Evolutionary conservation across 2,113 vertebrate species (phyloP).

Genomic region (Phoxinus phoxinus): DNA sequence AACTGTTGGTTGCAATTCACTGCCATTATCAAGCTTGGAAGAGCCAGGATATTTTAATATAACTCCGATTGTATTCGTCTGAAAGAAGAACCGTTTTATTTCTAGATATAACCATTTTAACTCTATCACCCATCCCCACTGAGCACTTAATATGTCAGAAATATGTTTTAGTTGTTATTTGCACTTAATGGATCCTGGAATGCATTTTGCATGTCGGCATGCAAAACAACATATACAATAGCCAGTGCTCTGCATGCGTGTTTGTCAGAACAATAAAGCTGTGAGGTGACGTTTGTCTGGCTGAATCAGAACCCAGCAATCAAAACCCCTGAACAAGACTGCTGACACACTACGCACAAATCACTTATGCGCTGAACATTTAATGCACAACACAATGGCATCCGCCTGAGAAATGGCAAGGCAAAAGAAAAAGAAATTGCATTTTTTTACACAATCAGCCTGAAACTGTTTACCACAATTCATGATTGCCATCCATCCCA

Average conservation of each 20-base stretch:
- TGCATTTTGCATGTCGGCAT: slow-evolving; percentile 4
- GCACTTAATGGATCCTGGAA: neutral
- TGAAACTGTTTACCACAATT: slow-evolving; percentile 13
- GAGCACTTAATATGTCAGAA: neutral
- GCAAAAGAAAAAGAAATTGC: neutral
- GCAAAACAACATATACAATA: neutral
- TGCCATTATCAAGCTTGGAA: no score
- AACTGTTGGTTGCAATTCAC: no score
- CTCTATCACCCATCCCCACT: neutral
- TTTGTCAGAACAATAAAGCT: slow-evolving; percentile 9
- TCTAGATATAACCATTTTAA: neutral
- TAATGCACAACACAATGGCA: neutral
- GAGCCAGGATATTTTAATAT: no score
- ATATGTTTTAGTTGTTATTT: neutral
- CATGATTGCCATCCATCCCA: slow-evolving; percentile 6
- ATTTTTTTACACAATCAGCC: neutral
- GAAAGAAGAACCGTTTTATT: neutral
- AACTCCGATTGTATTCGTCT: no score
- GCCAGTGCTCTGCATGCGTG: neutral
- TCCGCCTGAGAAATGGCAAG: neutral
- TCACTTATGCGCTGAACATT: neutral
- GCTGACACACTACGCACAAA: slow-evolving; percentile 1
- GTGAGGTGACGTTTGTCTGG: neutral
- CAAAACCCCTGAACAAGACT: neutral
- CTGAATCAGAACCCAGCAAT: slow-evolving; percentile 16